Conservation (phyloP, 2,113 vertebrate species). For the Peromyscus maniculatus region DNA sequence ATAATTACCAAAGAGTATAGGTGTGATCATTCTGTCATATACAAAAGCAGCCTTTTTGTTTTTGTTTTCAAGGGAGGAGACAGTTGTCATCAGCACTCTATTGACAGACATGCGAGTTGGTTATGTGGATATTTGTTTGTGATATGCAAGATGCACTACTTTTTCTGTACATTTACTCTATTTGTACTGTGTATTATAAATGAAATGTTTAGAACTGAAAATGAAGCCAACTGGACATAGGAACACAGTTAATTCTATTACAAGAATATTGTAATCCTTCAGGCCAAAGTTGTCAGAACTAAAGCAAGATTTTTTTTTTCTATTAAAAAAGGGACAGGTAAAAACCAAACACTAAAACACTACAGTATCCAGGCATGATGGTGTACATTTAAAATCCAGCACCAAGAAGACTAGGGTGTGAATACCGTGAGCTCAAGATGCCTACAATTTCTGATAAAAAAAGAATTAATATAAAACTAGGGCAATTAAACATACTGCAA, state of each 20-base stretch:
- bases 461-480: neutral
- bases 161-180: neutral
- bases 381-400: neutral
- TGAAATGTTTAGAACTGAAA: neutral
- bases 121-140: neutral
- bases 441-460: neutral
- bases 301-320: neutral
- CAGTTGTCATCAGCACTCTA: neutral
- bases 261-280: neutral
- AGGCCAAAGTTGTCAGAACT: neutral
- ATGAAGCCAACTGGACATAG: neutral
- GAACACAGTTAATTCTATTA: neutral
- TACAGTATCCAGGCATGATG: neutral
- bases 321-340: neutral
- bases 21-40: neutral
- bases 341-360: constrained; percentile 12
- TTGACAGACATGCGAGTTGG: neutral
- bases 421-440: neutral
- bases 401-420: neutral
- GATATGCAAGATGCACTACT: neutral
- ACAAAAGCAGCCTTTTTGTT: neutral
- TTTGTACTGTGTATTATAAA: neutral
- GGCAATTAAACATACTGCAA: neutral
- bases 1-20: neutral
- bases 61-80: neutral